phyloP scores from a whole-genome alignment of 2,888 invertebrate genomes.

The Scaptomyza parva region DNA sequence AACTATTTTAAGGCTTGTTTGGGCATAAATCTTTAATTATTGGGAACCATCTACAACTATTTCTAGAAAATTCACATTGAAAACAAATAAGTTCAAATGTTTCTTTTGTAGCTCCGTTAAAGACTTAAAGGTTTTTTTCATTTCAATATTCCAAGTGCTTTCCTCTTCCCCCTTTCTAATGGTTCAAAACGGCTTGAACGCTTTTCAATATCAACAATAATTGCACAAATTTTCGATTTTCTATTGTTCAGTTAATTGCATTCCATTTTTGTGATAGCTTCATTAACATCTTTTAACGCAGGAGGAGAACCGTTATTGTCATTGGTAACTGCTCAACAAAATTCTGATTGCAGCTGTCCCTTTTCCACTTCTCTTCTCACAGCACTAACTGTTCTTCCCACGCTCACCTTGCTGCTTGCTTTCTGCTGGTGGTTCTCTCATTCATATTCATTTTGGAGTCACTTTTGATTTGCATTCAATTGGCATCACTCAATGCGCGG shows the following conservation, averaged over 20 bases:
- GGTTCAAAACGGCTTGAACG: neutral
- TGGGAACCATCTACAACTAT: too few species aligned
- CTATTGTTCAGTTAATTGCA: slow-evolving; percentile 43
- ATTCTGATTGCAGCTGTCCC: slow-evolving; percentile 35
- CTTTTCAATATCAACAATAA: slow-evolving; percentile 4
- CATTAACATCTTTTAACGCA: slow-evolving; percentile 35
- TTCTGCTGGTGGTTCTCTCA: slow-evolving; percentile 29
- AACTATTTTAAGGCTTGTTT: slow-evolving; percentile 15
- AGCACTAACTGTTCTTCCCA: neutral
- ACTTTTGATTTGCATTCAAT: slow-evolving; percentile 69
- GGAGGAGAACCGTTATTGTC: slow-evolving; percentile 32
- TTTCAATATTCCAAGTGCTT: slow-evolving; percentile 1
- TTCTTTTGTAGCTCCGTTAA: too few species aligned
- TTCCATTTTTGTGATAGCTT: slow-evolving; percentile 51
- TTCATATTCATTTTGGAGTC: slow-evolving; percentile 55
- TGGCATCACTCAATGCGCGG: slow-evolving; percentile 50
- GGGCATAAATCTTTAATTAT: slow-evolving; percentile 37
- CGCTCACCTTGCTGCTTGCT: slow-evolving; percentile 8
- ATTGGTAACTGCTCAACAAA: slow-evolving; percentile 55
- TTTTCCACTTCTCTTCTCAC: neutral
- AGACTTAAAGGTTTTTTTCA: too few species aligned
- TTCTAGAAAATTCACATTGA: too few species aligned
- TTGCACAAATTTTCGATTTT: slow-evolving; percentile 17
- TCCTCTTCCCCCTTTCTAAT: neutral
- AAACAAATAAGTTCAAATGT: too few species aligned